Base-by-base conservation (phyloP, 1,140 invertebrate species). In the Bombus polaris region DNA sequence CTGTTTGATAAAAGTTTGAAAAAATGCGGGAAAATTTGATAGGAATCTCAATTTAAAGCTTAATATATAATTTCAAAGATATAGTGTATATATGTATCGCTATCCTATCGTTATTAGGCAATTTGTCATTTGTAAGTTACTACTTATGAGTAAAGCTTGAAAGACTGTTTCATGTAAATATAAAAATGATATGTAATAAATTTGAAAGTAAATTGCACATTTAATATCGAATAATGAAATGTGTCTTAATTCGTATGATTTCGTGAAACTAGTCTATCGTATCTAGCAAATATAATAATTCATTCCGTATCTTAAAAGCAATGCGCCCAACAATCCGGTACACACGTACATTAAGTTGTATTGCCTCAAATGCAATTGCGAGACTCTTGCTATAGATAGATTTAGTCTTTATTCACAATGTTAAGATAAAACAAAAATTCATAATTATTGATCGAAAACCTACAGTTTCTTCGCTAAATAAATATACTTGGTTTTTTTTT, bases 401-500 rank as follows among this genome's bases (percentile, higher is more conserved):
- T 83, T 83, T 80, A 90, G 15, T 86, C 72, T 90, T 89, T 85
- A 89, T 91, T 85, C 85, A 85, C 87, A 88, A 57, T 84, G 79
- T 57, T 83, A 88, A 88, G 81, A 80, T 85, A 83, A 88, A 87
- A 89, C 42, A 66, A 80, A 44, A 57, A 84, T 84, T 59, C 44
- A 87, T 83, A 86, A 88, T 91, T 71, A 87, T 74, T 77, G 4
- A 73, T 73, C 37, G 47, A 83, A 89, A 88, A 84, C 44, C 71
- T 88, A 84, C 35, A 68, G 1, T 71, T 57, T 66, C 28, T 68
- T 68, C 53, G 62, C 73, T 91, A 82, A 91, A 88, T 87, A 91
- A 91, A 91, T 91, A 91, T 91, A 91, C 37, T 87, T 84, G 76
- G 65, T 88, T 59, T 81, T 86, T 79, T 88, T 68, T 75, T 18